Conservation (phyloP, 2,888 invertebrate species). For the Suillia variegata region DNA sequence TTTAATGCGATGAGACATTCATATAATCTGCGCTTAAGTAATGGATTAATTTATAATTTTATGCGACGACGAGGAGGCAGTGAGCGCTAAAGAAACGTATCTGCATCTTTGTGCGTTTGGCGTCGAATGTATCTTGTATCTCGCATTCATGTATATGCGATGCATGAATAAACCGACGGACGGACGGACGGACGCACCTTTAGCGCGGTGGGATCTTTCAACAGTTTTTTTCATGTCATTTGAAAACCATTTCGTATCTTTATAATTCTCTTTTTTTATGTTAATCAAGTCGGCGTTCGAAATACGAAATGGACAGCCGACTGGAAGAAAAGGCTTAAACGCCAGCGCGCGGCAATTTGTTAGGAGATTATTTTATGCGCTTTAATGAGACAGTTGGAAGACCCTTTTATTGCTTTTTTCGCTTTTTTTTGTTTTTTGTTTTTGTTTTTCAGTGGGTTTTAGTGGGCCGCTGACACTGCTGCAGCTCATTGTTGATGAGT, state of each 20-base stretch:
- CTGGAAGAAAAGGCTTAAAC: slow-evolving; percentile 15
- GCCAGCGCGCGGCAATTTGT: slow-evolving; percentile 35
- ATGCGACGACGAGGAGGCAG: too few species aligned
- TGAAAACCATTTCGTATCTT: neutral
- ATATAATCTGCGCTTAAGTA: slow-evolving; percentile 46
- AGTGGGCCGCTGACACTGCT: too few species aligned
- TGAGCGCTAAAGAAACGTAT: too few species aligned
- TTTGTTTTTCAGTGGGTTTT: neutral
- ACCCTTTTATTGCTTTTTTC: neutral
- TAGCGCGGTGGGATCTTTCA: slow-evolving; percentile 13
- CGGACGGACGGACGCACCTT: neutral
- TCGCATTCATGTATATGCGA: too few species aligned
- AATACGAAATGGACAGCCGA: neutral
- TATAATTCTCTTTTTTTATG: too few species aligned
- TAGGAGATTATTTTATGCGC: slow-evolving; percentile 36
- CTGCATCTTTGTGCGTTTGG: neutral
- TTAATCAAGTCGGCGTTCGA: too few species aligned
- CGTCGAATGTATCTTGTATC: neutral
- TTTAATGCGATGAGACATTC: slow-evolving; percentile 43
- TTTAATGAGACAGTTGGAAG: slow-evolving; percentile 32
- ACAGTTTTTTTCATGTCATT: neutral
- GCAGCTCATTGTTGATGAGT: too few species aligned
- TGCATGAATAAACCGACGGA: too few species aligned
- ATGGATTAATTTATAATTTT: slow-evolving; percentile 50
- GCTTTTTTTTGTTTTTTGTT: neutral